Evolutionary conservation across 2,797 vertebrate species (phyloP), one percentile per base, ranked within the genome.

Genomic region (Scolopax bukidnonensis): DNA sequence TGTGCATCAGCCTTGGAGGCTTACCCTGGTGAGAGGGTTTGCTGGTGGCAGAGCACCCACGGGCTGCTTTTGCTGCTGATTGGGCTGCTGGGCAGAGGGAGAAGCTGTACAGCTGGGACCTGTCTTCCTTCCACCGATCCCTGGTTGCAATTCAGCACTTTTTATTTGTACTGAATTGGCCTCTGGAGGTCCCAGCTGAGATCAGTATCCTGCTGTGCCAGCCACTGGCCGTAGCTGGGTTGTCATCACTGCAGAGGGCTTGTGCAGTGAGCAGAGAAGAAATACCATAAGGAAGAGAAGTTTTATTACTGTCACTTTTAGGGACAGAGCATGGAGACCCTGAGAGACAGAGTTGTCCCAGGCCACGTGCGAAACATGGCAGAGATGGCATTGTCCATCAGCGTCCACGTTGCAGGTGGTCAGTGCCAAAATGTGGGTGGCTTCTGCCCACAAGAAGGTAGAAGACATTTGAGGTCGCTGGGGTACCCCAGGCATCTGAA

Each of bases 11-110:
- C 33, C 28, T 56, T 27, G 54, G 70, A 69, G 24, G 50, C n/a
- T 75, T 6, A 61, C 9, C 4, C 14, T 20, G 36, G 28, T 47
- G 9, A 23, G 74, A 75, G 30, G 30, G 6, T 56, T 83, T 93
- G 71, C 30, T 1, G 3, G 38, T 51, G 33, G 21, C 51, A 54
- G 21, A 10, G 18, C 0, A 0, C 32, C 33, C 2, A 0, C 1
- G 4, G 50, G 32, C 67, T 93, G 45, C 43, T 78, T 10, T 41
- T 63, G 38, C 40, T 73, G 48, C 61, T 1, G 1, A 9, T 45
- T 36, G n/a, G 18, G 18, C 41, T 54, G 33, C 23, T 3, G 5
- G 40, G n/a, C 4, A 1, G 2, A 10, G 8, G 17, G 6, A 73
- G 36, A 89, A 76, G 48, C 61, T 0, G 0, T 21, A 21, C 24